Conservation (phyloP, 2,888 invertebrate genomes). For the Cheilosia grossa region DNA sequence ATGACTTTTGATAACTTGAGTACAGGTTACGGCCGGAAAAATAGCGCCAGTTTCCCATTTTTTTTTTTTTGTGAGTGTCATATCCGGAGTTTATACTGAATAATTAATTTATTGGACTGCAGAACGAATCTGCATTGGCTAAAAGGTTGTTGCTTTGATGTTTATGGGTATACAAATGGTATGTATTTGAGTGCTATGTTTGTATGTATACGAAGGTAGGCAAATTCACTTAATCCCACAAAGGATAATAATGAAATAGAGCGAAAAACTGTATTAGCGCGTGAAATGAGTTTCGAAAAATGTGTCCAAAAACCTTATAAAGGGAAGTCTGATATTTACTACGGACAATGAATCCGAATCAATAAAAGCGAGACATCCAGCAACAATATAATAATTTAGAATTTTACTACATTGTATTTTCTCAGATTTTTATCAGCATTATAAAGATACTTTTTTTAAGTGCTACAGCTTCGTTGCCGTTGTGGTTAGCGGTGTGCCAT, state of each 20-base stretch:
- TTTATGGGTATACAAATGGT: conserved; percentile 12
- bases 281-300: not conserved
- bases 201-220: not conserved
- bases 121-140: conserved; percentile 28
- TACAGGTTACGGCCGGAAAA: conserved; percentile 10
- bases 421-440: too few relatives aligned
- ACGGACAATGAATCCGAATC: too few relatives aligned
- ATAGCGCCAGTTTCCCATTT: conserved; percentile 9
- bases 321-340: too few relatives aligned
- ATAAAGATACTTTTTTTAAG: too few relatives aligned
- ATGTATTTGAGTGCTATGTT: conserved; percentile 8
- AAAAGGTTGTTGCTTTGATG: conserved; percentile 19
- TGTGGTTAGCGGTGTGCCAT: too few relatives aligned
- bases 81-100: conserved; percentile 30
- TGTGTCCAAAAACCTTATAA: not conserved
- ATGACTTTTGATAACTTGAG: conserved; percentile 28
- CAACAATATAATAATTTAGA: too few relatives aligned
- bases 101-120: conserved; percentile 43
- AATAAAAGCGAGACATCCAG: too few relatives aligned
- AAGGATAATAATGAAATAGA: conserved; percentile 12
- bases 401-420: too few relatives aligned
- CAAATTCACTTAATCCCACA: conserved; percentile 18
- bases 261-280: not conserved
- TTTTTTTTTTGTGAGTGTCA: conserved; percentile 21
- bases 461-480: too few relatives aligned